These are phyloP conservation scores for Archilochus colubris DNA, from an alignment of 2,113 vertebrate genomes.

Conservation along the genomic window DNA sequence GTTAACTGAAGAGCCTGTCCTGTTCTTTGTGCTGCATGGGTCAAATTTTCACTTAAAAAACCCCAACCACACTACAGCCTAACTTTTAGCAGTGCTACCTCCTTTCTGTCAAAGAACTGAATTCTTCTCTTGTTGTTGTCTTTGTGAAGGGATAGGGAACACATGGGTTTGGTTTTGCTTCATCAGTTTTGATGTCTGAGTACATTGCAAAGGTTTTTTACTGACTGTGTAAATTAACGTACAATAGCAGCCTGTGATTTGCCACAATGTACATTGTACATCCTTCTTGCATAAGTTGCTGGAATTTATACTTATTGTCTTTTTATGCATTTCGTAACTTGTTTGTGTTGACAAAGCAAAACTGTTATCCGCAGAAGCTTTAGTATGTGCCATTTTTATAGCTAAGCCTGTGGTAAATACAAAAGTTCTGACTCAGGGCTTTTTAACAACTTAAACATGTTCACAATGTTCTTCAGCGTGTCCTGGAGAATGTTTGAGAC, in stretches of 20 bases:
- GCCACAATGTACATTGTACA: background rate
- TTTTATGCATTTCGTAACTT: slow-evolving; percentile 40
- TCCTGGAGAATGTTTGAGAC: slow-evolving; percentile 43
- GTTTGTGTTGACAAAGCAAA: slow-evolving; percentile 58
- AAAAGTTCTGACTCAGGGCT: slow-evolving; percentile 78
- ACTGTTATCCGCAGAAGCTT: slow-evolving; percentile 33
- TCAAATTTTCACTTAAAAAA: slow-evolving; percentile 39
- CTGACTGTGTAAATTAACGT: background rate
- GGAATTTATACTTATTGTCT: background rate
- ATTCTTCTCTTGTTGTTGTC: slow-evolving; percentile 36
- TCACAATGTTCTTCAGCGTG: slow-evolving; percentile 40
- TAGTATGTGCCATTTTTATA: slow-evolving; percentile 55
- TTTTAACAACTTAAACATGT: slow-evolving; percentile 67
- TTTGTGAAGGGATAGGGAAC: slow-evolving; percentile 19
- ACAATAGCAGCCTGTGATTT: background rate
- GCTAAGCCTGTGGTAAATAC: slow-evolving; percentile 61
- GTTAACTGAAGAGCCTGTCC: slow-evolving; percentile 8
- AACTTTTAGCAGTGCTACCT: slow-evolving; percentile 68
- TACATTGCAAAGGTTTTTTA: background rate
- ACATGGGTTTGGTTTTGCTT: background rate
- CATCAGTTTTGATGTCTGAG: slow-evolving; percentile 24
- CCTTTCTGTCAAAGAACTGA: slow-evolving; percentile 64
- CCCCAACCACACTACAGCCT: slow-evolving; percentile 26
- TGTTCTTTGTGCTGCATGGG: slow-evolving; percentile 33
- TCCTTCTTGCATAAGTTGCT: background rate